These are phyloP conservation scores for Micromys minutus DNA, from an alignment of 2,113 vertebrate species.

Conservation along the genomic window DNA sequence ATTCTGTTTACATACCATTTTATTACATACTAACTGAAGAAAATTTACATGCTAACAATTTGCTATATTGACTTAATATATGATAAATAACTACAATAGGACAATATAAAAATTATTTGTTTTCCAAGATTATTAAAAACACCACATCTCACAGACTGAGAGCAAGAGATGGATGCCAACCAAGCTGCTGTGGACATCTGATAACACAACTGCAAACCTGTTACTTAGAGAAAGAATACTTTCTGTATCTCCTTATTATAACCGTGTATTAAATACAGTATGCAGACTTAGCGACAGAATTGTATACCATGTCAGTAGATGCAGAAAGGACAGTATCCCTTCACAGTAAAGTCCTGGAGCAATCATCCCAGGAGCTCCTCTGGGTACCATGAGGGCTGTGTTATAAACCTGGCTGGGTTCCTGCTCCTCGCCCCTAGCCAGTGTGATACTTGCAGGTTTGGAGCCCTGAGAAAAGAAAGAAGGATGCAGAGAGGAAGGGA, in stretches of 20 bases:
- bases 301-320: not conserved
- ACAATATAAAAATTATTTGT: not conserved
- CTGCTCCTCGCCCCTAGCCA: not conserved
- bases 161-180: not conserved
- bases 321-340: not conserved
- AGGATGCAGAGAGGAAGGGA: not conserved
- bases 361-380: not conserved
- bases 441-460: too few relatives aligned
- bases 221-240: not conserved
- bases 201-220: not conserved
- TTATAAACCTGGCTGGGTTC: too few relatives aligned
- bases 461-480: not conserved
- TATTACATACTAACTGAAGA: not conserved
- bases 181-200: not conserved
- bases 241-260: too few relatives aligned
- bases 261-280: not conserved
- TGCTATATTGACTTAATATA: not conserved
- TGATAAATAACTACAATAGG: not conserved
- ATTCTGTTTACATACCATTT: not conserved
- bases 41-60: not conserved
- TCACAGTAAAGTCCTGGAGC: not conserved
- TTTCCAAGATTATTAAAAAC: not conserved
- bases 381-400: not conserved
- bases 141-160: not conserved
- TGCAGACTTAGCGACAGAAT: not conserved